phyloP scores from a whole-genome alignment of 2,888 invertebrate genomes.

The Microplitis manilae region DNA sequence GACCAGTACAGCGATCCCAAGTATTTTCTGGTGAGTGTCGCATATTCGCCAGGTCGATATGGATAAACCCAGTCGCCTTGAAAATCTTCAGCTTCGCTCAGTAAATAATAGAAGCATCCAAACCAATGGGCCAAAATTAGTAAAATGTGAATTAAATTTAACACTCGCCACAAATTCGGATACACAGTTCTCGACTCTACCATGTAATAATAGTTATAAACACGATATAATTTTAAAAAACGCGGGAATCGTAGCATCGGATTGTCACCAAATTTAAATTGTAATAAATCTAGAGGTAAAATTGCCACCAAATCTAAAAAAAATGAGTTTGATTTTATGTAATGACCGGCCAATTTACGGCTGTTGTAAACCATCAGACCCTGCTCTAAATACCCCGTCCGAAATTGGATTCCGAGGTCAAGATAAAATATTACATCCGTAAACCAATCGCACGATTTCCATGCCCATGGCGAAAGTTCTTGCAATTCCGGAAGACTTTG shows the following conservation, averaged over 20 bases:
- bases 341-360: constrained; percentile 90
- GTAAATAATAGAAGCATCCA: constrained; percentile 96
- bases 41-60: constrained; percentile 89
- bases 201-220: constrained; percentile 95
- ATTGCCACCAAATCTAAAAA: constrained; percentile 87
- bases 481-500: constrained; percentile 95
- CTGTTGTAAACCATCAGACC: constrained; percentile 95
- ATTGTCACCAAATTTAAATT: constrained; percentile 85
- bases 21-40: constrained; percentile 92
- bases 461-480: constrained; percentile 81
- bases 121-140: constrained; percentile 97
- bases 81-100: constrained; percentile 92
- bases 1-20: constrained; percentile 97
- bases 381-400: constrained; percentile 95
- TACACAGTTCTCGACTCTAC: constrained; percentile 96
- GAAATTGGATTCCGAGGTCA: constrained; percentile 91
- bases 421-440: constrained; percentile 90
- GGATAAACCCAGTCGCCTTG: constrained; percentile 94
- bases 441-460: constrained; percentile 87
- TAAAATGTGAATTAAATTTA: constrained; percentile 94
- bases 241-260: constrained; percentile 91
- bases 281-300: constrained; percentile 89
- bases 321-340: constrained; percentile 88
- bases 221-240: constrained; percentile 92
- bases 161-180: constrained; percentile 96